phyloP scores from a whole-genome alignment of 1,140 invertebrate genomes.

The Lepidotrigona ventralis region DNA sequence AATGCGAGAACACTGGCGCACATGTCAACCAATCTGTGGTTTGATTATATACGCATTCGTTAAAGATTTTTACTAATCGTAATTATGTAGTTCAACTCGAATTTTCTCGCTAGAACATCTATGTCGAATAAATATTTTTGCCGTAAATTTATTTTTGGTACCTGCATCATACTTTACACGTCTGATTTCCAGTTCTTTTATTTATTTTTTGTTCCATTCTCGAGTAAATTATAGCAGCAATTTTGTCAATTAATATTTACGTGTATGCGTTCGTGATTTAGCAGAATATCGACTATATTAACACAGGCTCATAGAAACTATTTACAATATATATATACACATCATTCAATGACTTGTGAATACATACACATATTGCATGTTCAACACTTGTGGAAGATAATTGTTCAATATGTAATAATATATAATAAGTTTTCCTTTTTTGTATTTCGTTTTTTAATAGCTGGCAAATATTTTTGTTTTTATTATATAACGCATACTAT shows the following conservation, averaged over 20 bases:
- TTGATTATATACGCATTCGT: not conserved
- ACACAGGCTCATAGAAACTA: no score
- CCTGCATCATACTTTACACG: not conserved
- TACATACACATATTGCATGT: not conserved
- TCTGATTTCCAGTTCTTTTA: not conserved
- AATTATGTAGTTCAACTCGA: not conserved
- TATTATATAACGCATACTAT: not conserved
- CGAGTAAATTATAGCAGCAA: not conserved
- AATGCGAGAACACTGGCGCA: not conserved
- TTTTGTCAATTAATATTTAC: not conserved
- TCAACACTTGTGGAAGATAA: not conserved
- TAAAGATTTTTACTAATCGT: not conserved
- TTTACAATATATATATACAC: not conserved
- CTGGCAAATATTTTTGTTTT: not conserved
- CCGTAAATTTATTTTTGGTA: not conserved
- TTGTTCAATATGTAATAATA: not conserved
- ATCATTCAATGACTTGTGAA: not conserved
- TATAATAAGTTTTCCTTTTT: not conserved
- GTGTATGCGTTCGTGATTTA: not conserved
- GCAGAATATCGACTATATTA: not conserved
- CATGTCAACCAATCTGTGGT: not conserved
- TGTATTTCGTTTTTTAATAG: not conserved
- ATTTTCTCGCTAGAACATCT: not conserved
- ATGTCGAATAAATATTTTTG: not conserved
- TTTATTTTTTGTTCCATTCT: not conserved